A percentile compares a stretch with the other conserved stretches of the same genome.
Conservation (phyloP, 2,888 invertebrate species). For the Globia sparganii region DNA sequence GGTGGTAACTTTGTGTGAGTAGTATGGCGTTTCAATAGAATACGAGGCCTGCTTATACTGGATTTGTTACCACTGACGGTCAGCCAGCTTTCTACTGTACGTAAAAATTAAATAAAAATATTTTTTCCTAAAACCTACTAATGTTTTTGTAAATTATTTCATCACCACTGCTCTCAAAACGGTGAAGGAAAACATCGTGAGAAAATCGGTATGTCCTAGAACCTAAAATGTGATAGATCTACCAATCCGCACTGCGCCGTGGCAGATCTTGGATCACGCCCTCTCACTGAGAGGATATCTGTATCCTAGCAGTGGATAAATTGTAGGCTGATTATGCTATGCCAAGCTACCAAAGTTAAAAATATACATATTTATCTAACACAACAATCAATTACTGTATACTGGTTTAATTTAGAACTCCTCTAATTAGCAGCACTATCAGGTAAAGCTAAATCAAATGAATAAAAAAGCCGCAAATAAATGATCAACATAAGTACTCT, state of each 20-base stretch:
- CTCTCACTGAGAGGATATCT: no score
- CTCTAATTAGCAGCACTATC: background rate
- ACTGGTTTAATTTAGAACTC: background rate
- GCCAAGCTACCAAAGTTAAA: background rate
- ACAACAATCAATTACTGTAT: background rate
- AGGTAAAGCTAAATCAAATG: background rate
- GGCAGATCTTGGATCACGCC: no score
- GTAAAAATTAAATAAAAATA: background rate
- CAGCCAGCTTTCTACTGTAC: background rate
- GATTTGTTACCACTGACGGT: background rate
- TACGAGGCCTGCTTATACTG: background rate
- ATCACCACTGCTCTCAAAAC: no score
- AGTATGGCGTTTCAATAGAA: background rate
- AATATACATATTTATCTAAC: background rate
- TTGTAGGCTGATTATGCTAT: no score
- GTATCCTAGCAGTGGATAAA: no score
- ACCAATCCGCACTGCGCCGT: no score
- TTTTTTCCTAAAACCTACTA: background rate
- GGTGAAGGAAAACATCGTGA: no score
- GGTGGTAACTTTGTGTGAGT: rapidly evolving
- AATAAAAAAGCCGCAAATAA: no score
- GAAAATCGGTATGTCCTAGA: no score
- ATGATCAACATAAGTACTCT: background rate
- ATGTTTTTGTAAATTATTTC: no score
- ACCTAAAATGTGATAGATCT: no score